Evolutionary conservation across 2,113 vertebrate species (phyloP), one percentile per base, ranked within the genome.

Genomic region (Pampusana beccarii): DNA sequence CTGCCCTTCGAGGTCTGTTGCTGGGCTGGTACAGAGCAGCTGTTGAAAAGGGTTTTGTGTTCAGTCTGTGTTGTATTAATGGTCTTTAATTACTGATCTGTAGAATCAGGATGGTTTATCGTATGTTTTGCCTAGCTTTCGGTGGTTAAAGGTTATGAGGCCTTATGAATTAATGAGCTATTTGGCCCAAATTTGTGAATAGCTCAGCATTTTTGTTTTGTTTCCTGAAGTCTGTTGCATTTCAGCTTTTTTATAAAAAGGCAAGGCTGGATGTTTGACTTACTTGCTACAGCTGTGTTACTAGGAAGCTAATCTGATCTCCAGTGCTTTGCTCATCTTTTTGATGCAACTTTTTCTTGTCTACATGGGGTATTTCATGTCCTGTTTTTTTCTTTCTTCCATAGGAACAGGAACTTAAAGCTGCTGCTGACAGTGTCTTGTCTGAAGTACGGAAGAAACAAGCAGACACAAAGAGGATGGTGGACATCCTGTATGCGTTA

Each of bases 401-500:
- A 2, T 64, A 99, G 99, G 99, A 99, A 51, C 98, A 95, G 73
- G 99, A 99, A 73, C 98, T 99, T 79, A 99, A 99, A 96, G 97
- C 98, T 88, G 98, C 99, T 10, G 99, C 99, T 13, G 99, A 99
- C 93, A 96, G 98, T 0, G 99, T 99, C 9, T 98, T 99, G 42
- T 98, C 98, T 17, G 99, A 99, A 95, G 99, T 99, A n/a, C 97
- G 98, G 94, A 99, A 98, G 97, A 99, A 99, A 80, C 99, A 99
- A 95, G 98, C 98, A 2, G 99, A 99, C 11, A 97, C 99, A 3
- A 99, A 99, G 94, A 98, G 99, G 94, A 99, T 99, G 99, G 96
- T 98, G 82, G 99, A 99, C 36, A 71, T 99, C 86, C 97, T 99
- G 46, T 97, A 94, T 0, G 98, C 99, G 3, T 83, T 99, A 92